Conservation (phyloP, 1,140 invertebrate genomes). For the Cephus cinctus region DNA sequence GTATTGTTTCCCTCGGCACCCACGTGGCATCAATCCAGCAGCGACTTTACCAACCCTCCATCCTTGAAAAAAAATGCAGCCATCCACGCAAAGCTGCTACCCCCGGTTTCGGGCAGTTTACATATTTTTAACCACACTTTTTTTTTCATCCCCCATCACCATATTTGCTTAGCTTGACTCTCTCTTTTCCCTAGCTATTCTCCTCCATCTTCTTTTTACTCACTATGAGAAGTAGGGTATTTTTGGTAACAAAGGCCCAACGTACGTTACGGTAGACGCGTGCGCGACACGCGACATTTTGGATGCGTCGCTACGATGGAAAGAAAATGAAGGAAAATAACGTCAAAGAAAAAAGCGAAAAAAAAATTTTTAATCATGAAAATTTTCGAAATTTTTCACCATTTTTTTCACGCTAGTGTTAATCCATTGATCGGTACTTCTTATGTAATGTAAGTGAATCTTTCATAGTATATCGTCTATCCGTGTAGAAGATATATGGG, state of each 20-base stretch:
- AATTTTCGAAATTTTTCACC: neutral
- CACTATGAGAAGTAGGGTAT: neutral
- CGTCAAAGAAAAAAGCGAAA: neutral
- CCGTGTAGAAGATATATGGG: neutral
- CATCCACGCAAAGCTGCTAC: neutral
- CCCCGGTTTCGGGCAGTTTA: slow-evolving; percentile 9
- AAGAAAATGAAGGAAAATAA: slow-evolving; percentile 7
- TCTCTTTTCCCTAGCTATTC: slow-evolving; percentile 3
- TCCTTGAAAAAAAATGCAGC: slow-evolving; percentile 8
- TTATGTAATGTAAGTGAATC: neutral
- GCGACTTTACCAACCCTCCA: slow-evolving; percentile 5
- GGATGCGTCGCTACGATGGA: neutral
- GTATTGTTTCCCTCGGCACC: slow-evolving; percentile 27
- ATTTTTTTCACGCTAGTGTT: neutral
- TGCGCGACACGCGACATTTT: neutral
- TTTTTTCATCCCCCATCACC: slow-evolving; percentile 13
- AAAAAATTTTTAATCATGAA: neutral
- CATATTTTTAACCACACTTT: slow-evolving; percentile 30
- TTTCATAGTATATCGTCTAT: no score
- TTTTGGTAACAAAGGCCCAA: slow-evolving; percentile 1
- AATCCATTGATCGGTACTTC: neutral
- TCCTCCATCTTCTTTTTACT: slow-evolving; percentile 1
- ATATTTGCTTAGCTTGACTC: slow-evolving; percentile 12
- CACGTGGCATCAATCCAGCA: slow-evolving; percentile 13
- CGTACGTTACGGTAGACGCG: slow-evolving; percentile 1